Conservation (phyloP, 2,888 invertebrate genomes). For the Zygothrica quintamaculata region DNA sequence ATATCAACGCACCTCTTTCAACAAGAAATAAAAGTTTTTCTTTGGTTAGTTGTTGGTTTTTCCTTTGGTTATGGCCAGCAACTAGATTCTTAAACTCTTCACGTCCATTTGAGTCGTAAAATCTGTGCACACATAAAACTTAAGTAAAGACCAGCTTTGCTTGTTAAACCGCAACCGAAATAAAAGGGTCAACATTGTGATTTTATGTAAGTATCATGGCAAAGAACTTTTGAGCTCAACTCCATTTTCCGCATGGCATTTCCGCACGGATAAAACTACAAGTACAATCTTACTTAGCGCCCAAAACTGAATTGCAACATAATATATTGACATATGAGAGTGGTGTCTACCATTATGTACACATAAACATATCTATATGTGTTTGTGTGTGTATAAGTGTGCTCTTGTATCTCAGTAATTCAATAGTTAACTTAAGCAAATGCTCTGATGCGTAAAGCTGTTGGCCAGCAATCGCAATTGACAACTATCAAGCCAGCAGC, state of each 20-base stretch:
- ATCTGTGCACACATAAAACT: constrained; percentile 60
- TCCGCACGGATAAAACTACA: constrained; percentile 26
- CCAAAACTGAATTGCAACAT: constrained; percentile 59
- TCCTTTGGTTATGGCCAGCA: constrained; percentile 19
- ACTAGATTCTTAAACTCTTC: constrained; percentile 16
- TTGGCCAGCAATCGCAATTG: constrained; percentile 14
- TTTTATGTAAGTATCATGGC: constrained; percentile 44
- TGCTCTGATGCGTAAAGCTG: constrained; percentile 56
- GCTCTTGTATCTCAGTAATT: constrained; percentile 43
- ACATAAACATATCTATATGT: not conserved
- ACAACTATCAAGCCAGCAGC: not conserved
- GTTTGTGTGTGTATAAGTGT: constrained; percentile 2
- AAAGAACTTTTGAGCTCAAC: constrained; percentile 15
- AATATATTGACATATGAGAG: constrained; percentile 57
- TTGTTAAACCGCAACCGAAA: constrained; percentile 46
- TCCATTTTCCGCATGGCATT: constrained; percentile 41
- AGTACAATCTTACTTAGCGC: constrained; percentile 54
- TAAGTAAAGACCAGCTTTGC: constrained; percentile 36
- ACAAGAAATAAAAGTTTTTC: not conserved
- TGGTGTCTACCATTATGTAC: constrained; percentile 12
- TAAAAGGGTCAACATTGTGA: constrained; percentile 66
- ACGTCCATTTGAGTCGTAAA: constrained; percentile 52
- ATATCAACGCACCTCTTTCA: not conserved
- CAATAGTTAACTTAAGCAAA: constrained; percentile 57
- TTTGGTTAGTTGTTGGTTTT: constrained; percentile 4